phyloP scores from a whole-genome alignment of 1,140 invertebrate species.

The Lerema accius region DNA sequence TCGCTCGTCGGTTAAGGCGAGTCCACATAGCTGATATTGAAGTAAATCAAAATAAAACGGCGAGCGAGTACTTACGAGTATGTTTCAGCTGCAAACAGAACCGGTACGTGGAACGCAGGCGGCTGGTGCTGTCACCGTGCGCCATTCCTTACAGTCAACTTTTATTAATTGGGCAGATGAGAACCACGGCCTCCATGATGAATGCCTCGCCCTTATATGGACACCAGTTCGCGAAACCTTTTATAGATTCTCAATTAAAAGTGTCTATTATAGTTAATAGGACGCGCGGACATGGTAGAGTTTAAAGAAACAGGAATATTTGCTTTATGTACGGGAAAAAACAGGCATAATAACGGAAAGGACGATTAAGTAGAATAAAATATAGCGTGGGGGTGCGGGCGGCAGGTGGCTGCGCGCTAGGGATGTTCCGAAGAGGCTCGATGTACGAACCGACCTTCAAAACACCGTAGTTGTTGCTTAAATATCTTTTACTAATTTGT shows the following conservation, averaged over 20 bases:
- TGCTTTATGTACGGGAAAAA: conserved; percentile 78
- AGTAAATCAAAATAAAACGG: conserved; percentile 79
- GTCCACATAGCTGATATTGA: conserved; percentile 48
- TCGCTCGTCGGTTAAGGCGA: conserved; percentile 23
- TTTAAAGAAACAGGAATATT: conserved; percentile 79
- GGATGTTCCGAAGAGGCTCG: conserved; percentile 42
- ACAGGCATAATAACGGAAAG: conserved; percentile 81
- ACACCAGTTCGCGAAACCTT: conserved; percentile 77
- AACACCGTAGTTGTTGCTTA: too few relatives aligned
- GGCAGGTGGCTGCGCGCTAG: conserved; percentile 73
- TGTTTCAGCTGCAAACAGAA: conserved; percentile 72
- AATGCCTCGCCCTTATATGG: conserved; percentile 77
- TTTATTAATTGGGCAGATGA: conserved; percentile 83
- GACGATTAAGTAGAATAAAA: conserved; percentile 82
- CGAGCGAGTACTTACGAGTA: conserved; percentile 52
- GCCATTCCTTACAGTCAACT: conserved; percentile 78
- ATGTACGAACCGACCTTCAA: conserved; percentile 30
- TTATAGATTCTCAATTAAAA: conserved; percentile 83
- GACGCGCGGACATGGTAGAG: conserved; percentile 65
- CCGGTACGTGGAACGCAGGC: conserved; percentile 60
- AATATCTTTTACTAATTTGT: too few relatives aligned
- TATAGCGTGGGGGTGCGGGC: conserved; percentile 79
- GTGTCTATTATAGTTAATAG: conserved; percentile 81
- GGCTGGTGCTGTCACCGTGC: conserved; percentile 59
- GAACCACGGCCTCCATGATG: conserved; percentile 77